Evolutionary conservation across 35 echinoderm and acorn worm genomes (phyloP).

Genomic region (Amphiura filiformis): DNA sequence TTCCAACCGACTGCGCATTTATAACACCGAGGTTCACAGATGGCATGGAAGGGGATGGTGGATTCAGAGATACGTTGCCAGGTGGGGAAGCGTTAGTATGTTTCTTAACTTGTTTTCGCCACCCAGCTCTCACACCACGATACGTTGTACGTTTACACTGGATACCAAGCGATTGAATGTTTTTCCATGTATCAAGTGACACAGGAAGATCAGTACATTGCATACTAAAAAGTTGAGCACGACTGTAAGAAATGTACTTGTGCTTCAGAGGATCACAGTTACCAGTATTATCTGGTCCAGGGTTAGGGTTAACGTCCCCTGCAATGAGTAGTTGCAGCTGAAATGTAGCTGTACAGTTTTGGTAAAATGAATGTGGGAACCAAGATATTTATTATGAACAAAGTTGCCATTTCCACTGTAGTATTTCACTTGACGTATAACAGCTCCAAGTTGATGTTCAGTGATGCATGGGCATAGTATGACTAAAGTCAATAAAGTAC

Average conservation of each 20-base stretch:
- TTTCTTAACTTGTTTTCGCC: not conserved
- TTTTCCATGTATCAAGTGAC: too few species aligned
- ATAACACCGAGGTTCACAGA: not conserved
- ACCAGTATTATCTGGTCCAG: too few species aligned
- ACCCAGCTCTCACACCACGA: not conserved
- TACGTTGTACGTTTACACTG: too few species aligned
- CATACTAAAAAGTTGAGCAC: too few species aligned
- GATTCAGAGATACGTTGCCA: not conserved
- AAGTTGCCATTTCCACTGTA: not conserved
- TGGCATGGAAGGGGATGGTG: not conserved
- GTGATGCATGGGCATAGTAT: not conserved
- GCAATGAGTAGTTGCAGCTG: too few species aligned
- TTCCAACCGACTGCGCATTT: too few species aligned
- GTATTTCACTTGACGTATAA: not conserved
- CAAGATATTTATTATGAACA: not conserved
- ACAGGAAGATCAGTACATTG: not conserved
- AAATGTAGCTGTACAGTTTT: too few species aligned
- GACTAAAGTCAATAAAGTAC: not conserved
- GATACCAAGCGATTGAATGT: too few species aligned
- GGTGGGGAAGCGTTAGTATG: not conserved
- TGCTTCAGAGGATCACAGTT: too few species aligned
- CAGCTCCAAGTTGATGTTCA: not conserved
- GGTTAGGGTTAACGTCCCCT: too few species aligned
- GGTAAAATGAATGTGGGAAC: not conserved
- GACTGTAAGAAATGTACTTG: too few species aligned